phyloP scores from a whole-genome alignment of 1,140 invertebrate genomes.

The Bombyx mandarina region DNA sequence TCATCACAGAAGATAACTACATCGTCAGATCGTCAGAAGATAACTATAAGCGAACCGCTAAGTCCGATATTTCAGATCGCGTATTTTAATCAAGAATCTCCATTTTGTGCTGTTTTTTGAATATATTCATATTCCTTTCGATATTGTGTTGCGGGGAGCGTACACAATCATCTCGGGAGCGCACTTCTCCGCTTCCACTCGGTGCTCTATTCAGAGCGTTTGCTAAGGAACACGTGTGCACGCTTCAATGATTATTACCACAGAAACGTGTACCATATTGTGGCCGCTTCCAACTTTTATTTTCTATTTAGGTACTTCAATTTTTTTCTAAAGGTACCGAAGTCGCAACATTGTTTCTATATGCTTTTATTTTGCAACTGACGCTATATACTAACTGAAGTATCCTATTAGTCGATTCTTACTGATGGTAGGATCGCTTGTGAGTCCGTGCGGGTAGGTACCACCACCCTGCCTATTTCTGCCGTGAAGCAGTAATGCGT shows the following conservation, averaged over 20 bases:
- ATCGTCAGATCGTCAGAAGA: too few species aligned
- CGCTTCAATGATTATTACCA: slow-evolving; percentile 51
- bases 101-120: slow-evolving; percentile 31
- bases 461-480: too few species aligned
- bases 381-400: too few species aligned
- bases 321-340: not conserved
- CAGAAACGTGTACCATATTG: slow-evolving; percentile 9
- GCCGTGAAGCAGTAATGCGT: too few species aligned
- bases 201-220: slow-evolving; percentile 41
- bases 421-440: too few species aligned
- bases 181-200: slow-evolving; percentile 6
- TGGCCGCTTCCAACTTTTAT: not conserved
- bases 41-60: too few species aligned
- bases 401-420: too few species aligned
- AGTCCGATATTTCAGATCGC: too few species aligned
- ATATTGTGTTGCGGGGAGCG: slow-evolving; percentile 44
- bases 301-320: not conserved
- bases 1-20: too few species aligned
- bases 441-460: too few species aligned
- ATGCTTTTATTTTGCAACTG: too few species aligned
- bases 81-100: slow-evolving; percentile 4
- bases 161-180: slow-evolving; percentile 33
- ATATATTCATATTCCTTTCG: slow-evolving; percentile 43
- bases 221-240: slow-evolving; percentile 44
- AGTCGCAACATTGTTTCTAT: too few species aligned